Evolutionary conservation across 2,113 vertebrate genomes (phyloP), one percentile per base, ranked within the genome.

Genomic region (Dissostichus mawsoni): DNA sequence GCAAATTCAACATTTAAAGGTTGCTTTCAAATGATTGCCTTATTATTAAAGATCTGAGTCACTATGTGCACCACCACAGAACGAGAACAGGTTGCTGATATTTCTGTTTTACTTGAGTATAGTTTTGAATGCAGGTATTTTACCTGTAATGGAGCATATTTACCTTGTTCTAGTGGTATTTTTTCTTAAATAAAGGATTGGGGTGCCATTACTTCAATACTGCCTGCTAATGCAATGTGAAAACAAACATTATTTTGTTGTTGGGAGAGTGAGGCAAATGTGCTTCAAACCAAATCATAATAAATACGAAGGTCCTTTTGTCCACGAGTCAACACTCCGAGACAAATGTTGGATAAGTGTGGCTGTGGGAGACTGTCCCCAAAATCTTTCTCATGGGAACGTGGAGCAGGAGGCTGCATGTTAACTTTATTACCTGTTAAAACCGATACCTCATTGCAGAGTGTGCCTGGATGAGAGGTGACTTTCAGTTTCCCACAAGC

Each of bases 341-440:
- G 81, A 81, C 17, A 41, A 41, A 85, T 23, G 82, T 4, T 33
- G 57, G 25, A 1, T 25, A 29, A 0, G 84, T 85, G 90, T 80
- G 69, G 78, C 33, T 29, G 75, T 86, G 84, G 78, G 88, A 90
- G 33, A 51, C 52, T 1, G 64, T 53, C 63, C 23, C 41, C 18
- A 61, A 18, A 72, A 65, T 69, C 69, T 6, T 82, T 83, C 2
- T 66, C 69, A 7, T 47, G 66, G 85, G 78, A 61, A 55, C 62
- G 70, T 61, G 81, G 74, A 78, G 57, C 74, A 52, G 44, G 53
- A 72, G 36, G 57, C 58, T 58, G 11, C 20, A 45, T 52, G 12
- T 5, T 62, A 69, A 20, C 66, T 92, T 89, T 88, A 90, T 80
- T 83, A 80, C 82, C 73, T 87, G 89, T 72, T 77, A 87, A 76